A percentile compares a stretch with the other conserved stretches of the same genome.
Conservation (phyloP, 1,140 invertebrate genomes). For the Zaprionus lachaisei region DNA sequence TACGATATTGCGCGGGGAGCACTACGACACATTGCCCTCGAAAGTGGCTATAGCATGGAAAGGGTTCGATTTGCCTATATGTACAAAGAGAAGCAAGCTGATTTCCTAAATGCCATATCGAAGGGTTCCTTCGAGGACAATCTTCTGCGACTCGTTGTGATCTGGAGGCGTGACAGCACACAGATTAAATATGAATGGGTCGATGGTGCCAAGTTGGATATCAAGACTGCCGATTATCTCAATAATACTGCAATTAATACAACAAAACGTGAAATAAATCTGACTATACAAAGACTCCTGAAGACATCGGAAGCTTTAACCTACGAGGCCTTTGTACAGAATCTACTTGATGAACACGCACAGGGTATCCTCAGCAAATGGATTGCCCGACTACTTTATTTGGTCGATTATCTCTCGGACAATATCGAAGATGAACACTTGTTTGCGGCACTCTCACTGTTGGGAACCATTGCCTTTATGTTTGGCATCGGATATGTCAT, state of each 20-base stretch:
- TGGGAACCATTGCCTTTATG: slow-evolving; percentile 93
- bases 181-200: slow-evolving; percentile 97
- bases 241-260: slow-evolving; percentile 88
- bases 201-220: slow-evolving; percentile 85
- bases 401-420: slow-evolving; percentile 90
- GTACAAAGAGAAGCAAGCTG: slow-evolving; percentile 79
- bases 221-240: slow-evolving; percentile 84
- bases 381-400: slow-evolving; percentile 88
- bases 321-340: slow-evolving; percentile 90
- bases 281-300: slow-evolving; percentile 89
- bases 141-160: slow-evolving; percentile 91
- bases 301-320: slow-evolving; percentile 89
- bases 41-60: slow-evolving; percentile 87
- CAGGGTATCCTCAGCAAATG: slow-evolving; percentile 90
- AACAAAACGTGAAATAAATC: slow-evolving; percentile 89
- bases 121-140: slow-evolving; percentile 86
- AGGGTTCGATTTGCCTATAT: slow-evolving; percentile 94
- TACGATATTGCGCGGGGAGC: slow-evolving; percentile 87
- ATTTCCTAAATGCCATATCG: slow-evolving; percentile 79
- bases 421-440: slow-evolving; percentile 92
- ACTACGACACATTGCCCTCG: slow-evolving; percentile 89
- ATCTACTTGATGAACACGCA: slow-evolving; percentile 91
- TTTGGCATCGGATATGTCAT: slow-evolving; percentile 93
- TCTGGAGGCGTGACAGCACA: slow-evolving; percentile 94
- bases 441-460: slow-evolving; percentile 91